Base-by-base conservation (phyloP, 2,888 invertebrate genomes). In the Erannis defoliaria region DNA sequence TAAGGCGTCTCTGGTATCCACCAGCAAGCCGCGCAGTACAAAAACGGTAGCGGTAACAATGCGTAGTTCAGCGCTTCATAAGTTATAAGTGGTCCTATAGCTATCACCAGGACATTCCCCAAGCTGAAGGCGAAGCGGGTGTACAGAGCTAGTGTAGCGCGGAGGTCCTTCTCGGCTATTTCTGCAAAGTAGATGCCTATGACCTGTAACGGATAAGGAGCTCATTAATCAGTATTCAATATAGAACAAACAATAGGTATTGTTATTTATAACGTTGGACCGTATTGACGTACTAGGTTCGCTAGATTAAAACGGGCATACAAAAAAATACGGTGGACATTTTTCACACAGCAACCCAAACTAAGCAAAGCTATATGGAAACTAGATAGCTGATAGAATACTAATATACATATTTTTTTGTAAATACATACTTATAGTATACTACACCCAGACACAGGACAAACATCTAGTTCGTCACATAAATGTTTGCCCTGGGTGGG, bases 1-100 rank as follows among this genome's bases (percentile, higher is more conserved):
- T 94, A 94, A 0, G 95, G 95, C 0, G 94, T 94, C 71, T 95
- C 95, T 0, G 95, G 95, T 77, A 95, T 94, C 88, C 93, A 94
- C 55, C 82, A 81, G 62, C 94, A 94, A 0, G 81, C 81, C 0
- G 82, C 12, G 38, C 94, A 87, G 71, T 92, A 94, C 0, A 86
- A 42, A 0, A 93, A 53, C 0, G 94, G 94, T 4, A 94, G 67
- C 0, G 83, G 70, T 2, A 92, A 62, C 23, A 94, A 82, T 5
- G 86, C 75, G 43, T 85, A 90, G 84, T 94, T 81, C 70, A 92
- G 26, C 58, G 82, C 67, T 0, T 74, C 67, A 61, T 90, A 94
- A 0, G 88, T 75, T 0, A 93, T 64, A 45, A 86, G 89, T 0
- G 93, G 84, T 0, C 93, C 94, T 4, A 85, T 60, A 0, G 80